Evolutionary conservation across 2,113 vertebrate species (phyloP).

Genomic region (Orthonyx spaldingii): DNA sequence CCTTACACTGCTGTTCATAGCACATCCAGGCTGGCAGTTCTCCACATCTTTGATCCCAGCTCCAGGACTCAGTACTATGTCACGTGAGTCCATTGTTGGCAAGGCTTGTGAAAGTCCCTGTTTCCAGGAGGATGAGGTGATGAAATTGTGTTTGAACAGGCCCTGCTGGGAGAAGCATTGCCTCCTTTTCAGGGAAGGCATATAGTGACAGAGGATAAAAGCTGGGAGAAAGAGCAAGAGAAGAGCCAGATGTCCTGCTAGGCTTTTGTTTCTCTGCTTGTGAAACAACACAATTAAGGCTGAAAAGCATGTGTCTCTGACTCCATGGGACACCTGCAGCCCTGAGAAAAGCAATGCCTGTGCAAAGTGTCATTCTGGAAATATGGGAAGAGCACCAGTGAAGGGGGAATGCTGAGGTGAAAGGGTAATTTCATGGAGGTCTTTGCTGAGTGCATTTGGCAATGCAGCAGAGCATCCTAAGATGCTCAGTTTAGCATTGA

Average conservation of each 20-base stretch:
- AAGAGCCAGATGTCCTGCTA: background rate
- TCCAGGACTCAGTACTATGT: background rate
- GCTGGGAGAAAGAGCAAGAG: background rate
- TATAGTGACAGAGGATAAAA: background rate
- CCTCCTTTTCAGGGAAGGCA: background rate
- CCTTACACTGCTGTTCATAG: background rate
- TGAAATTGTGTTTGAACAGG: background rate
- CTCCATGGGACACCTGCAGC: background rate
- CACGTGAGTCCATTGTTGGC: accelerated
- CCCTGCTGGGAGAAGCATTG: background rate
- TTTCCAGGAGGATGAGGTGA: background rate
- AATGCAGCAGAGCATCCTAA: background rate
- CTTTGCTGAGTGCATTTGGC: background rate
- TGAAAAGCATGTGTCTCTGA: background rate
- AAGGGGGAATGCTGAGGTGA: background rate
- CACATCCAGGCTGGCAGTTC: background rate
- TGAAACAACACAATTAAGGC: background rate
- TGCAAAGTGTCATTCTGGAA: background rate
- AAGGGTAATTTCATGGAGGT: background rate
- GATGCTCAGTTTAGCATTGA: background rate
- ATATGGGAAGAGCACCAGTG: background rate
- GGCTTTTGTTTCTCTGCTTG: background rate
- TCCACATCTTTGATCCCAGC: background rate
- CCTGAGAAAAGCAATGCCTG: background rate
- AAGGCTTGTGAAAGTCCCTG: accelerated